phyloP scores from a whole-genome alignment of 2,888 invertebrate species.

The Heteromurus nitidus region DNA sequence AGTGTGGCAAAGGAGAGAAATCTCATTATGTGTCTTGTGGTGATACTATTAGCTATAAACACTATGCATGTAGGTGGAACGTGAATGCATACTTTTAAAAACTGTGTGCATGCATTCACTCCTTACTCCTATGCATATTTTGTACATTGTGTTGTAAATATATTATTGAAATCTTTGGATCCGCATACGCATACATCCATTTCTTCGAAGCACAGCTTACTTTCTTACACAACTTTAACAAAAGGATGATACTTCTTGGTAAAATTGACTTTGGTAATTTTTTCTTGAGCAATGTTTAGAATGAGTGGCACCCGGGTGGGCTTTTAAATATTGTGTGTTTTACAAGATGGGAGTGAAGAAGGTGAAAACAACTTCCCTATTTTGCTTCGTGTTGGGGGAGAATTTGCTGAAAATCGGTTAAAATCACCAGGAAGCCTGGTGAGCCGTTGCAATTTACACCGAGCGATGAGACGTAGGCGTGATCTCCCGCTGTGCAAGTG shows the following conservation, averaged over 20 bases:
- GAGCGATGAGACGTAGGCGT: constrained; percentile 60
- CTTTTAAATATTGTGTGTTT: constrained; percentile 55
- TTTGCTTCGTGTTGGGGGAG: constrained; percentile 14
- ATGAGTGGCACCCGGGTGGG: constrained; percentile 62
- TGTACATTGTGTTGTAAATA: not conserved
- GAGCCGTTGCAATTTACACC: constrained; percentile 61
- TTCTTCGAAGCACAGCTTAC: not conserved
- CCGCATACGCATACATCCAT: not conserved
- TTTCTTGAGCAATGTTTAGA: not conserved
- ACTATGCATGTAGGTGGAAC: not conserved
- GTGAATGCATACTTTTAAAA: too few species aligned
- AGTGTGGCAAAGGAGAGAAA: constrained; percentile 4
- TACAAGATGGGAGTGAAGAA: constrained; percentile 41
- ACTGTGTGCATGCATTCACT: too few species aligned
- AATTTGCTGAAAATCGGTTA: constrained; percentile 61
- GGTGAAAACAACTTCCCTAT: constrained; percentile 20
- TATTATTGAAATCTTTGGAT: constrained; percentile 19
- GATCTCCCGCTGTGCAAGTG: constrained; percentile 63
- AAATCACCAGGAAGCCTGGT: constrained; percentile 53
- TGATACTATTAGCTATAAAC: not conserved
- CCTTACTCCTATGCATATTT: too few species aligned
- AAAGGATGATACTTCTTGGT: constrained; percentile 17
- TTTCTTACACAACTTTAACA: not conserved
- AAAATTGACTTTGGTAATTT: not conserved
- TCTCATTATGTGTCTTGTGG: constrained; percentile 38